These are phyloP conservation scores for Catocala fraxini DNA, from an alignment of 2,888 invertebrate species.

Conservation along the genomic window DNA sequence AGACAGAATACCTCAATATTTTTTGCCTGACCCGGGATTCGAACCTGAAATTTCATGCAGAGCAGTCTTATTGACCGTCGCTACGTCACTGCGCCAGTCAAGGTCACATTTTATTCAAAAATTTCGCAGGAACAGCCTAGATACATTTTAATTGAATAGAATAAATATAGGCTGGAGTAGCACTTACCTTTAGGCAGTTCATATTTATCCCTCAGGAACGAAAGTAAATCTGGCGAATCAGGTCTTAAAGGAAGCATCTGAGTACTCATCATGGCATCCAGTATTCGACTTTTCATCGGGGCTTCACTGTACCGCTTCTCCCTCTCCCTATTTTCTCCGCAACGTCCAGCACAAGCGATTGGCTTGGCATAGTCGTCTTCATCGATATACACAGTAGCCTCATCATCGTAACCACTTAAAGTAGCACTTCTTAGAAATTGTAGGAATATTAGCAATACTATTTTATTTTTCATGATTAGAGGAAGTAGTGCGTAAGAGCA, in stretches of 20 bases:
- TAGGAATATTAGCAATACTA: conserved; percentile 28
- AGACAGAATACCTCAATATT: too few species aligned
- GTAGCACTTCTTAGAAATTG: conserved; percentile 31
- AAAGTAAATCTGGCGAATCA: conserved; percentile 64
- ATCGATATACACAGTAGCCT: conserved; percentile 46
- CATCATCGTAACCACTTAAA: conserved; percentile 46
- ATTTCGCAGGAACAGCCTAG: too few species aligned
- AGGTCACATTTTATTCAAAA: too few species aligned
- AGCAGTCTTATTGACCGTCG: too few species aligned
- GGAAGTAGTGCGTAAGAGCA: conserved; percentile 9
- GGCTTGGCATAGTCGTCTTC: conserved; percentile 61
- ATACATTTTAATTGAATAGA: too few species aligned
- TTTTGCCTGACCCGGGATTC: too few species aligned
- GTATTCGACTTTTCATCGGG: conserved; percentile 61
- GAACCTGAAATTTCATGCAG: too few species aligned
- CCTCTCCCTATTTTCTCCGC: conserved; percentile 52
- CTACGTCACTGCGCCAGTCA: too few species aligned
- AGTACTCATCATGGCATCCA: conserved; percentile 71
- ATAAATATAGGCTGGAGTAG: neutral
- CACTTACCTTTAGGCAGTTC: conserved; percentile 75
- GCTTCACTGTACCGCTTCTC: conserved; percentile 49
- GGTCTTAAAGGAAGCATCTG: conserved; percentile 61
- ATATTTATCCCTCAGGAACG: conserved; percentile 69
- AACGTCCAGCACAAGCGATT: conserved; percentile 53
- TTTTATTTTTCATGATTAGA: conserved; percentile 31